Conservation (phyloP, 1,140 invertebrate genomes). For the Scaptomyza hsui region DNA sequence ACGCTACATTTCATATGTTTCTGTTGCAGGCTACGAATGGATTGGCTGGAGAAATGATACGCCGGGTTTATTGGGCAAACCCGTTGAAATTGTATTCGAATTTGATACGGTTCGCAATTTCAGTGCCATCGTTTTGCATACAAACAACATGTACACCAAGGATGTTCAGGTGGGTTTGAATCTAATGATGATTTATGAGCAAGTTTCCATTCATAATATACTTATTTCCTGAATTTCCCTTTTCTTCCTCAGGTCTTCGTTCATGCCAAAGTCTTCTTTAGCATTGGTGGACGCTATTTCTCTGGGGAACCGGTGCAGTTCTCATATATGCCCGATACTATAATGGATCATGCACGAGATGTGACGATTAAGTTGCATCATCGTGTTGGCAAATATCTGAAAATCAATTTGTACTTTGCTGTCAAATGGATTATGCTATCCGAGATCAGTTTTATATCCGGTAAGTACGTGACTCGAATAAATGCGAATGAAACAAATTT, state of each 20-base stretch:
- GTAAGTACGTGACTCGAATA: conserved; percentile 85
- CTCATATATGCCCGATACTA: conserved; percentile 91
- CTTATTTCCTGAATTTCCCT: background rate
- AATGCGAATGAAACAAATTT: conserved; percentile 4
- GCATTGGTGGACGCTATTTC: conserved; percentile 89
- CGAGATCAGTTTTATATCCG: conserved; percentile 92
- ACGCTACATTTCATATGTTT: conserved; percentile 46
- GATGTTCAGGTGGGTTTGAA: conserved; percentile 87
- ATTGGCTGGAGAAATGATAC: conserved; percentile 93
- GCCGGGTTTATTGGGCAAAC: conserved; percentile 85
- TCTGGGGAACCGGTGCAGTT: conserved; percentile 85
- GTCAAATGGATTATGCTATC: conserved; percentile 94
- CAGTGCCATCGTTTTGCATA: conserved; percentile 90
- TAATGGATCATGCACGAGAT: conserved; percentile 92
- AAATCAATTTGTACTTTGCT: conserved; percentile 93
- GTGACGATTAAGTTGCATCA: conserved; percentile 93
- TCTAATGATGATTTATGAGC: conserved; percentile 21
- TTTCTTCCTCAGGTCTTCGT: conserved; percentile 86
- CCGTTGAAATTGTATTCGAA: conserved; percentile 91
- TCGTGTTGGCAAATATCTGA: conserved; percentile 90
- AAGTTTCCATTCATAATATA: too few species aligned
- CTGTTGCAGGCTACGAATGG: conserved; percentile 90
- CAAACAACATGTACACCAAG: conserved; percentile 89
- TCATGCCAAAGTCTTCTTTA: conserved; percentile 89
- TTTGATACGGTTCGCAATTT: conserved; percentile 92